Evolutionary conservation across 2,888 invertebrate species (phyloP).

Genomic region (Mesorhabditis spiculigera): DNA sequence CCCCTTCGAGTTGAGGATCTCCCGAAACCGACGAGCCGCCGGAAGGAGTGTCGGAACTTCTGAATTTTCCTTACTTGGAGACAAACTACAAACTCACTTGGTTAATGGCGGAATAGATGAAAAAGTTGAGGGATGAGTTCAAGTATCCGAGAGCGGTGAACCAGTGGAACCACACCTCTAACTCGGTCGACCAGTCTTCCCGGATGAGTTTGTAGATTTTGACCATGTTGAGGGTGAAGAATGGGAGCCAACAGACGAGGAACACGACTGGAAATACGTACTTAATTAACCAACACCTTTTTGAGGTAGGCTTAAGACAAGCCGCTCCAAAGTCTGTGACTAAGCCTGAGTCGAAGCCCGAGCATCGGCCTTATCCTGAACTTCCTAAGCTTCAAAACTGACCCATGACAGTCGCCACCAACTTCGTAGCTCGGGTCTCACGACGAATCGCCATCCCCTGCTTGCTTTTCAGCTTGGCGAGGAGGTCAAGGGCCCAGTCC

Average conservation of each 20-base stretch:
- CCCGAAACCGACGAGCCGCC: constrained; percentile 48
- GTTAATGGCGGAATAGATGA: constrained; percentile 64
- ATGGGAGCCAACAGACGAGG: constrained; percentile 64
- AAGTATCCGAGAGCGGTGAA: constrained; percentile 60
- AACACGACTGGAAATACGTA: constrained; percentile 61
- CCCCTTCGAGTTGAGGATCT: constrained; percentile 30
- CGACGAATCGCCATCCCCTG: constrained; percentile 58
- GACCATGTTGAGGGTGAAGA: constrained; percentile 62
- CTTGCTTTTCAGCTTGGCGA: constrained; percentile 55
- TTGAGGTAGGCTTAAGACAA: no score
- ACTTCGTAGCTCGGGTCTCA: constrained; percentile 57
- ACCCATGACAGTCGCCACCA: constrained; percentile 62
- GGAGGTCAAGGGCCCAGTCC: constrained; percentile 53
- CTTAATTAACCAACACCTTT: background rate
- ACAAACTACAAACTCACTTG: constrained; percentile 22
- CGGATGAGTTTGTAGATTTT: constrained; percentile 53
- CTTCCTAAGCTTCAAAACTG: constrained; percentile 12
- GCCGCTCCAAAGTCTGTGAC: no score
- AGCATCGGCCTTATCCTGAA: no score
- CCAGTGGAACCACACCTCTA: constrained; percentile 44
- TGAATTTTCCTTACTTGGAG: constrained; percentile 16
- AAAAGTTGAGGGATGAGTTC: constrained; percentile 63
- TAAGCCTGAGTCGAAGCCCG: no score
- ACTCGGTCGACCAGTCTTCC: constrained; percentile 42
- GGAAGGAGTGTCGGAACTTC: constrained; percentile 57